These are phyloP conservation scores for Cottus gobio DNA, from an alignment of 2,113 vertebrate species.

Conservation along the genomic window DNA sequence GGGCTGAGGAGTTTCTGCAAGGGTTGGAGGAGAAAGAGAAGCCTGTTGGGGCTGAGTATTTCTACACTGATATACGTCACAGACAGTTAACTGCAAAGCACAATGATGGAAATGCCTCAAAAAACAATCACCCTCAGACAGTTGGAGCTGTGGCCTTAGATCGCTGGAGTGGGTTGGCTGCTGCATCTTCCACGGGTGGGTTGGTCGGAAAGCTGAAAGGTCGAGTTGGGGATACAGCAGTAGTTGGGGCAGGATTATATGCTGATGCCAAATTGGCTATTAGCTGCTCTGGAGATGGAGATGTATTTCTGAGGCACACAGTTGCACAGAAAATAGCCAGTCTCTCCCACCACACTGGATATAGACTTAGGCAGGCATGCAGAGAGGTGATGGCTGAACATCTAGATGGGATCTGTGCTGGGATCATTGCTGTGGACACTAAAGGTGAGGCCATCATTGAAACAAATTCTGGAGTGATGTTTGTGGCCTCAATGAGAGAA, in stretches of 20 bases:
- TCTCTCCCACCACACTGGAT: slow-evolving; percentile 82
- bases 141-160: slow-evolving; percentile 85
- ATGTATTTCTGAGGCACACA: slow-evolving; percentile 82
- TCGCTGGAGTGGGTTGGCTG: slow-evolving; percentile 71
- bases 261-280: slow-evolving; percentile 82
- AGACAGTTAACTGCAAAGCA: slow-evolving; percentile 71
- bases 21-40: slow-evolving; percentile 61
- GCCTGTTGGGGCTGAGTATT: slow-evolving; percentile 75
- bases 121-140: slow-evolving; percentile 83
- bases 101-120: slow-evolving; percentile 46
- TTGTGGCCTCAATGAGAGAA: slow-evolving; percentile 77
- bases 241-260: slow-evolving; percentile 84
- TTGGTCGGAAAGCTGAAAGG: slow-evolving; percentile 83
- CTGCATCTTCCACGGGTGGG: slow-evolving; percentile 84
- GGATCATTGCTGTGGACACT: slow-evolving; percentile 80
- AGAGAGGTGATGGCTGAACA: slow-evolving; percentile 79
- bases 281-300: slow-evolving; percentile 85
- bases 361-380: slow-evolving; percentile 77
- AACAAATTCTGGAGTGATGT: slow-evolving; percentile 82
- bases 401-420: slow-evolving; percentile 77
- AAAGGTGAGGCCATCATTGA: slow-evolving; percentile 80
- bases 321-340: slow-evolving; percentile 84
- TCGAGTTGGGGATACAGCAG: slow-evolving; percentile 83
- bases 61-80: slow-evolving; percentile 80
- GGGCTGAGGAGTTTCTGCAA: slow-evolving; percentile 81